Conservation (phyloP, 2,888 invertebrate species). For the Oasisia sp. region DNA sequence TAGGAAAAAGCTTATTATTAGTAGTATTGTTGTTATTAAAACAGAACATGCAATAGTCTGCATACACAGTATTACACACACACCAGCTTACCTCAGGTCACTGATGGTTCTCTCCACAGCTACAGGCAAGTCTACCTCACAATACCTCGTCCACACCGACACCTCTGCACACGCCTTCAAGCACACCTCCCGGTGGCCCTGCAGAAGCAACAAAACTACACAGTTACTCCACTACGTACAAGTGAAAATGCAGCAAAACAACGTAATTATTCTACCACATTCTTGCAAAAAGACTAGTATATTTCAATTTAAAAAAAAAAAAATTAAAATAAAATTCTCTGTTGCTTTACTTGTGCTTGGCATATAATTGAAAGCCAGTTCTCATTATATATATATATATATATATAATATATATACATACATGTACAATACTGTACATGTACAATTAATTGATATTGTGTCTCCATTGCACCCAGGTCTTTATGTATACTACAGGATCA, state of each 20-base stretch:
- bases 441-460: too few species aligned
- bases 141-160: constrained; percentile 68
- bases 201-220: not conserved
- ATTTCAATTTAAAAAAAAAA: too few species aligned
- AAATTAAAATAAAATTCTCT: too few species aligned
- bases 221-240: not conserved
- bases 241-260: not conserved
- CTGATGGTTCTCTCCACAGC: constrained; percentile 67
- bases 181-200: constrained; percentile 37
- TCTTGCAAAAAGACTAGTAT: too few species aligned
- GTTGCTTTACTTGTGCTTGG: too few species aligned
- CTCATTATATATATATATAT: too few species aligned
- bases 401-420: too few species aligned
- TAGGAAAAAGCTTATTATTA: too few species aligned
- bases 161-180: constrained; percentile 45
- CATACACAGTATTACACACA: not conserved
- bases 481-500: too few species aligned
- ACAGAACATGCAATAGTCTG: constrained; percentile 47
- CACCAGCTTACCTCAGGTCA: not conserved
- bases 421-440: too few species aligned
- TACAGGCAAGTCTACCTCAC: constrained; percentile 81
- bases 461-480: too few species aligned
- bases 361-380: too few species aligned
- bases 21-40: not conserved
- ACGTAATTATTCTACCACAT: not conserved